Evolutionary conservation across 2,888 invertebrate genomes (phyloP).

Genomic region (Muscina levida): DNA sequence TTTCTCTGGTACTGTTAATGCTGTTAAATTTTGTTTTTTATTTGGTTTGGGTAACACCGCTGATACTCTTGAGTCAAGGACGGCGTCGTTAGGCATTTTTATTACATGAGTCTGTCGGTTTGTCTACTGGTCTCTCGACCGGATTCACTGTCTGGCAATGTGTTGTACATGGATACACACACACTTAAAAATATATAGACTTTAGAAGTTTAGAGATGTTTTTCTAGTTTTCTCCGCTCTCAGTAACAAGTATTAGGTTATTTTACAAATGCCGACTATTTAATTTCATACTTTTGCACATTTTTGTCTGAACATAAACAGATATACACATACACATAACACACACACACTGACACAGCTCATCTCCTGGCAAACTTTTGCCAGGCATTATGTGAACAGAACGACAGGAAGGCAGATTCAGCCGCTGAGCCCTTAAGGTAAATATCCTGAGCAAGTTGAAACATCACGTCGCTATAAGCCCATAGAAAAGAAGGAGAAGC

Average conservation of each 20-base stretch:
- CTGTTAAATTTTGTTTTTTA: constrained; percentile 2
- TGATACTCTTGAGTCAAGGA: constrained; percentile 11
- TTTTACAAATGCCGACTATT: constrained; percentile 21
- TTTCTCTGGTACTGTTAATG: not conserved
- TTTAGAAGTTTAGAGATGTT: constrained; percentile 17
- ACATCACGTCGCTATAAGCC: too few relatives aligned
- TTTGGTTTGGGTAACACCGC: not conserved
- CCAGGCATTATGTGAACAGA: not conserved
- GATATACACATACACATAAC: not conserved
- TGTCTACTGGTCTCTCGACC: not conserved
- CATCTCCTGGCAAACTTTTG: too few relatives aligned
- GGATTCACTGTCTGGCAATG: not conserved
- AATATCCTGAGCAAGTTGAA: too few relatives aligned
- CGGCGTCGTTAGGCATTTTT: constrained; percentile 2
- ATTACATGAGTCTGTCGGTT: not conserved
- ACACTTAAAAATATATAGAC: too few relatives aligned
- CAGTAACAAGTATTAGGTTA: not conserved
- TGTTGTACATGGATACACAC: too few relatives aligned
- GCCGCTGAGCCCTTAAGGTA: not conserved
- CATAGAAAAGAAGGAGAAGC: too few relatives aligned
- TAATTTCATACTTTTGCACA: constrained; percentile 24
- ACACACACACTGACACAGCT: not conserved
- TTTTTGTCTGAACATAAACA: not conserved
- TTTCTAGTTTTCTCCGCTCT: not conserved
- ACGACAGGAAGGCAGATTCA: not conserved